Evolutionary conservation across 2,113 vertebrate species (phyloP), one percentile per base, ranked within the genome.

Genomic region (Rhinolophus sinicus): DNA sequence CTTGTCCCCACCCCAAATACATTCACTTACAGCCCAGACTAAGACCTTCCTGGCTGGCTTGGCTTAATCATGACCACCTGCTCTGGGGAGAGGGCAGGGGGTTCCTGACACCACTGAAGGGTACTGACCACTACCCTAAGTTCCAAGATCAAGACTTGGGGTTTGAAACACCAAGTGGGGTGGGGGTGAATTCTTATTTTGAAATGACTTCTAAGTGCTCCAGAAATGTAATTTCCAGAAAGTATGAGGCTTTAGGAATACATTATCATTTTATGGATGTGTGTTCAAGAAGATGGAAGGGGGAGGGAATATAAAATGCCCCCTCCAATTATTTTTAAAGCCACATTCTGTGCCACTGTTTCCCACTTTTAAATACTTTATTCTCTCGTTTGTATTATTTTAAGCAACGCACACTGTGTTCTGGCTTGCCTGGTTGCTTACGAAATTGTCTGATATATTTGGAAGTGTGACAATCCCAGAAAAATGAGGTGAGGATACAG

Each of bases 391-490:
- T 67, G 21, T 30, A 56, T 89, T 83, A 89, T 92, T 96, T 93
- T 84, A 82, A 85, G 78, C 67, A 60, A 92, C 5, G 40, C 40
- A 76, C 18, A 73, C 44, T 38, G 16, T 83, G 64, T 80, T 84
- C 44, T 65, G 26, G 67, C 84, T 87, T 92, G 95, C 69, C 92
- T 86, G 58, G 83, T 67, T 72, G 75, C 76, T 73, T 82, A 54
- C 84, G 72, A 50, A 81, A 56, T 21, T 38, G 56, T 44, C 52
- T 77, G 90, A 88, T 88, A 75, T 90, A 96, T 78, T 96, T 97
- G 92, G 96, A 96, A 44, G 47, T 77, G 88, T 90, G 94, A 96
- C 64, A 80, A 60, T 78, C 38, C 58, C 87, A 95, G 64, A 30
- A 76, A 69, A 92, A 19, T 13, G 4, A 92, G 65, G 30, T 38